phyloP scores from a whole-genome alignment of 2,797 vertebrate species.

The Pampus argenteus region DNA sequence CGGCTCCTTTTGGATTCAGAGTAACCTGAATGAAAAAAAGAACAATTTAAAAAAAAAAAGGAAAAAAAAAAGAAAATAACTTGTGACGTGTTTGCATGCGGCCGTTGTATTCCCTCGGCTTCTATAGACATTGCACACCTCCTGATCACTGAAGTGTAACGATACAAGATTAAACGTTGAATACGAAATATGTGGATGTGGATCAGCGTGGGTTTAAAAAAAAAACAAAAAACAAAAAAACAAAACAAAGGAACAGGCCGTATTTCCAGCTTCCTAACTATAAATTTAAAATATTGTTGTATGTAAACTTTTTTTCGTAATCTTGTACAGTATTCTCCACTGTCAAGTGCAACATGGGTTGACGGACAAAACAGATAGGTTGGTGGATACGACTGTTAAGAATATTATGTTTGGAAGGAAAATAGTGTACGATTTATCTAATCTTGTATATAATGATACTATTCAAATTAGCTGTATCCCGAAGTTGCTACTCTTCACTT shows the following conservation, averaged over 20 bases:
- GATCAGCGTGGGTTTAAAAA: constrained; percentile 81
- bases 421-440: constrained; percentile 98
- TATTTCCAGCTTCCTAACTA: constrained; percentile 92
- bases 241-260: constrained; percentile 76
- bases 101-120: constrained; percentile 94
- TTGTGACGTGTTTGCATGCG: constrained; percentile 99
- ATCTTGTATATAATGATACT: constrained; percentile 98
- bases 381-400: constrained; percentile 95
- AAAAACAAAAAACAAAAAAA: constrained; percentile 52
- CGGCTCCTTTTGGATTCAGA: constrained; percentile 69
- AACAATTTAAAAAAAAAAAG: constrained; percentile 65
- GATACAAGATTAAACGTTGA: constrained; percentile 82
- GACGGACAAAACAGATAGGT: constrained; percentile 84
- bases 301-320: constrained; percentile 98
- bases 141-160: constrained; percentile 89
- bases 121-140: constrained; percentile 93
- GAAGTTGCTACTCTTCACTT: constrained; percentile 98
- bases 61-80: constrained; percentile 72
- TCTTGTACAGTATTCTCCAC: constrained; percentile 95
- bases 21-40: constrained; percentile 67
- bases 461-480: constrained; percentile 90
- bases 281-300: constrained; percentile 91
- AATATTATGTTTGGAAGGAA: constrained; percentile 92
- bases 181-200: constrained; percentile 76
- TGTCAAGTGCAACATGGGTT: constrained; percentile 92